phyloP scores from a whole-genome alignment of 2,888 invertebrate genomes.

The Artemia sinica region DNA sequence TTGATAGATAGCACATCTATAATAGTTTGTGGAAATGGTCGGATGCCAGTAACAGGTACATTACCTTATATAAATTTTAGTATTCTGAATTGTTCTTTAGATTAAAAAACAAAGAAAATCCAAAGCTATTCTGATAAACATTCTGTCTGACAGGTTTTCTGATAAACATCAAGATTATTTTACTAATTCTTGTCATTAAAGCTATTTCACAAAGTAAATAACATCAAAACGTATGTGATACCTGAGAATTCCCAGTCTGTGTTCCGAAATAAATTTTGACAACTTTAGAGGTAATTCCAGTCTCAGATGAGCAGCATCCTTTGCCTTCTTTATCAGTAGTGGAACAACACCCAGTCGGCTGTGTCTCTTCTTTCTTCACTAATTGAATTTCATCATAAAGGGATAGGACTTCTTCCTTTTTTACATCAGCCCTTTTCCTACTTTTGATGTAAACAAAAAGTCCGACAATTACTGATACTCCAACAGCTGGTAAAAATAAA shows the following conservation, averaged over 20 bases:
- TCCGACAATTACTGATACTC: neutral
- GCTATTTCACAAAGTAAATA: too few species aligned
- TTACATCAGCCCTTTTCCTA: neutral
- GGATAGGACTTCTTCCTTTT: neutral
- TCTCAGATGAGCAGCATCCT: constrained; percentile 3
- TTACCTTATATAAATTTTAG: too few species aligned
- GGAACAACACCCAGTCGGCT: neutral
- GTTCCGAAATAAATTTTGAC: constrained; percentile 29
- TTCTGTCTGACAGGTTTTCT: too few species aligned
- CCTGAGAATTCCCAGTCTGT: constrained; percentile 29
- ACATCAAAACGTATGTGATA: constrained; percentile 18
- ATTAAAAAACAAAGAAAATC: too few species aligned
- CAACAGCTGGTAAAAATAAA: neutral
- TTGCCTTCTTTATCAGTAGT: neutral
- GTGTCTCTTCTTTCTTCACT: constrained; percentile 1
- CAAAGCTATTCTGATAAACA: too few species aligned
- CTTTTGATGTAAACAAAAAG: neutral
- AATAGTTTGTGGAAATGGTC: too few species aligned
- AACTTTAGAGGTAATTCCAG: neutral
- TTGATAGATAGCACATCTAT: too few species aligned
- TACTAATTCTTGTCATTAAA: too few species aligned
- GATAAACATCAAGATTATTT: too few species aligned
- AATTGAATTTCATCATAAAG: constrained; percentile 6
- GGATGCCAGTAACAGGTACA: too few species aligned
- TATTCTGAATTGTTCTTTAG: too few species aligned